Evolutionary conservation across 2,888 invertebrate genomes (phyloP).

Genomic region (Notodonta ziczac): DNA sequence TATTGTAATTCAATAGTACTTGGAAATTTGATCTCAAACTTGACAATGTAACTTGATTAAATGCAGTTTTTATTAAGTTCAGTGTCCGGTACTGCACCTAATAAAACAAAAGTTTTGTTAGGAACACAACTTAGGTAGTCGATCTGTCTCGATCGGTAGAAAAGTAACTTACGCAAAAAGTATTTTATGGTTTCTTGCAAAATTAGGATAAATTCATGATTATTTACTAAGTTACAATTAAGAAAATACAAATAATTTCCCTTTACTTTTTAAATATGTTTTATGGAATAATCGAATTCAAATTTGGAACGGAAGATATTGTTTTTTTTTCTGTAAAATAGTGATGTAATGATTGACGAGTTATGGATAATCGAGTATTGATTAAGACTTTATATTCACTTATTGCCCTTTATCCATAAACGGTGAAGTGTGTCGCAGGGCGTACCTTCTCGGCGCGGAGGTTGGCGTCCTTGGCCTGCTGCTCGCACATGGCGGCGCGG

Average conservation of each 20-base stretch:
- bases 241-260: no score
- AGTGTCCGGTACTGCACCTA: slow-evolving; percentile 10
- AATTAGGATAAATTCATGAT: no score
- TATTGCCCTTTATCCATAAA: slow-evolving; percentile 38
- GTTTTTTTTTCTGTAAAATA: not conserved
- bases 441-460: slow-evolving; percentile 92
- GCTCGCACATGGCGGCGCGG: slow-evolving; percentile 98
- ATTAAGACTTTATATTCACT: slow-evolving; percentile 19
- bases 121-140: no score
- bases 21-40: slow-evolving; percentile 1
- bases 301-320: slow-evolving; percentile 9
- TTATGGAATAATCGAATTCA: not conserved
- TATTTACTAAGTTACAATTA: no score
- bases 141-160: no score
- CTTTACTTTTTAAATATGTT: no score
- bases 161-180: no score
- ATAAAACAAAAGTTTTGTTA: no score
- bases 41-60: slow-evolving; percentile 7
- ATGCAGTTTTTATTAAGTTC: not conserved
- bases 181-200: no score
- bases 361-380: slow-evolving; percentile 20
- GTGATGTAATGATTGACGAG: slow-evolving; percentile 1
- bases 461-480: slow-evolving; percentile 97
- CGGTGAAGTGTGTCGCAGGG: slow-evolving; percentile 29
- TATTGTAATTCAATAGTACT: slow-evolving; percentile 3